Conservation (phyloP, 37 sponge, comb jelly and placozoan species). For the Theonella swinhoei region DNA sequence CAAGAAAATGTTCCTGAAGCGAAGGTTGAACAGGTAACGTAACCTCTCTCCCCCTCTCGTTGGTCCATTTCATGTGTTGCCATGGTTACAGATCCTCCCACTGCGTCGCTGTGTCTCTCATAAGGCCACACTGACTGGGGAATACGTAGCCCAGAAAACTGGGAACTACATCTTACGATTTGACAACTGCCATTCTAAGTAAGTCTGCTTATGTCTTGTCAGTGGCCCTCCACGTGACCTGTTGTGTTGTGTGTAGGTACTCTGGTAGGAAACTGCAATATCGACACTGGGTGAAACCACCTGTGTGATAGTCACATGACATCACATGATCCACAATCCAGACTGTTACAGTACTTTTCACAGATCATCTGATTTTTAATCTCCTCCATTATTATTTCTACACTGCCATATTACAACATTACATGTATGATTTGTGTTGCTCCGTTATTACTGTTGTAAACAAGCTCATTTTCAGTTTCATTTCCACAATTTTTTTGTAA, state of each 20-base stretch:
- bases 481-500: not conserved
- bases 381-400: too few relatives aligned
- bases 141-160: constrained; percentile 71
- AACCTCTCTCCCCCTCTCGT: not conserved
- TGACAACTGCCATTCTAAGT: constrained; percentile 86
- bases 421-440: too few relatives aligned
- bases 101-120: constrained; percentile 65
- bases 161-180: constrained; percentile 70
- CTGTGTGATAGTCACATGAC: not conserved
- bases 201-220: constrained; percentile 6
- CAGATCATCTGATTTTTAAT: too few relatives aligned
- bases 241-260: constrained; percentile 14
- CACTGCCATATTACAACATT: too few relatives aligned
- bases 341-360: too few relatives aligned
- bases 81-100: constrained; percentile 58
- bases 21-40: constrained; percentile 38
- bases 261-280: constrained; percentile 52
- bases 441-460: not conserved
- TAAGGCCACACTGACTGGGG: constrained; percentile 70
- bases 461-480: not conserved
- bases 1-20: not conserved
- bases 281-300: constrained; percentile 48
- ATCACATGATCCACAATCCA: not conserved
- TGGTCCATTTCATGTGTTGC: not conserved
- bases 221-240: not conserved